Conservation (phyloP, 2,113 vertebrate genomes). For the Lophochroa leadbeateri region DNA sequence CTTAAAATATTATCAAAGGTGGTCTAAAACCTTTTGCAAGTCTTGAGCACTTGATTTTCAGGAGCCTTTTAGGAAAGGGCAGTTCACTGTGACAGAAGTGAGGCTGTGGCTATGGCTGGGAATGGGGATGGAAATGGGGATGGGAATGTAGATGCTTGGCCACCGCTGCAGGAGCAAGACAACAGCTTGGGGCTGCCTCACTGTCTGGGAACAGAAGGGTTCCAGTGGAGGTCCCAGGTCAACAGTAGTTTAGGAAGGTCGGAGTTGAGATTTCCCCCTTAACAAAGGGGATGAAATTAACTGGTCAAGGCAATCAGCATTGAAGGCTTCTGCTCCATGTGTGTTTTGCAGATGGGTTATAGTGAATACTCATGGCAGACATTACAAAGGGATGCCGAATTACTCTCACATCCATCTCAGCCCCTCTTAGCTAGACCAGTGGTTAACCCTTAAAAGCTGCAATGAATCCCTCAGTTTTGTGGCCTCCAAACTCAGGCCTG, state of each 20-base stretch:
- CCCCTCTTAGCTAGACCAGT: background rate
- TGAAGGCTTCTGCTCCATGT: background rate
- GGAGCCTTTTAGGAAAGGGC: background rate
- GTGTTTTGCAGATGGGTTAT: background rate
- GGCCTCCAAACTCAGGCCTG: background rate
- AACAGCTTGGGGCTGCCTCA: background rate
- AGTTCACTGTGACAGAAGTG: fast-evolving
- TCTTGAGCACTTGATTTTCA: background rate
- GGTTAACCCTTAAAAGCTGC: background rate
- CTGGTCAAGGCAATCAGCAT: background rate
- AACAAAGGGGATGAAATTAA: background rate
- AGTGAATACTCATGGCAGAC: background rate
- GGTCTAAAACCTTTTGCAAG: background rate
- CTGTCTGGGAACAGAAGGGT: background rate
- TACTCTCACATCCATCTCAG: fast-evolving
- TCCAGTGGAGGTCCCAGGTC: background rate
- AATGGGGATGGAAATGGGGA: background rate
- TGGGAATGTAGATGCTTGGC: background rate
- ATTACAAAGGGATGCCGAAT: fast-evolving
- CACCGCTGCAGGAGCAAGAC: fast-evolving
- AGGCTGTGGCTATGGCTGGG: fast-evolving
- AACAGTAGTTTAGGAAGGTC: background rate
- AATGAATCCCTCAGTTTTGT: background rate
- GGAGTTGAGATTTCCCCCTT: background rate
- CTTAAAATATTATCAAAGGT: background rate